Conservation (phyloP, 2,113 vertebrate genomes). For the Nothoprocta pentlandii region DNA sequence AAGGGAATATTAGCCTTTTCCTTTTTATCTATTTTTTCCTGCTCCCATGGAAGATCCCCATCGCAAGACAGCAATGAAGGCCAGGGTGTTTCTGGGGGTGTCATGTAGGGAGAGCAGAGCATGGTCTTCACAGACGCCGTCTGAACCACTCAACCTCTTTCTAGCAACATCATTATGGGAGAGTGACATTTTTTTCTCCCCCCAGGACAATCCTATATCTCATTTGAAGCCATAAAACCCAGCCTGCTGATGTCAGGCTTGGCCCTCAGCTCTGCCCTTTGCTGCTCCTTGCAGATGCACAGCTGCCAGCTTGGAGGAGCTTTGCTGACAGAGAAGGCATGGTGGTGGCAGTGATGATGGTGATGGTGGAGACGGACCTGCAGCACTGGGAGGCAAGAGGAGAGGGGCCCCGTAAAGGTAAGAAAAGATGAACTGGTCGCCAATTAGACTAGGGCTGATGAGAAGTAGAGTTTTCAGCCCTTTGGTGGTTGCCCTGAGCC, state of each 20-base stretch:
- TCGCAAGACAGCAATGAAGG: fast-evolving
- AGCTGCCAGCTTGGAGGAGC: not conserved
- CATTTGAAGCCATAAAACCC: not conserved
- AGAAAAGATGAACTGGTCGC: fast-evolving
- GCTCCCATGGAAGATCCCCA: not conserved
- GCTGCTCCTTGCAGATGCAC: not conserved
- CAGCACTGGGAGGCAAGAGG: not conserved
- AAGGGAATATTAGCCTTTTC: not conserved
- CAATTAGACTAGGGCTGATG: not conserved
- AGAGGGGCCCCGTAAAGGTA: not conserved
- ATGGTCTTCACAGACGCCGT: not conserved
- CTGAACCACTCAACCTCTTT: not conserved
- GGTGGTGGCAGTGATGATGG: fast-evolving
- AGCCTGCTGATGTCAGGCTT: not conserved
- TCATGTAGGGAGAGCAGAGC: not conserved
- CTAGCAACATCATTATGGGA: not conserved
- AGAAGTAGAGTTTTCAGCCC: not conserved
- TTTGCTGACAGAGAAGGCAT: not conserved
- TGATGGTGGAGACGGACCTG: not conserved
- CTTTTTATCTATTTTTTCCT: not conserved
- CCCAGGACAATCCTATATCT: not conserved
- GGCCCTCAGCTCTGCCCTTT: not conserved
- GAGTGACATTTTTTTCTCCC: not conserved
- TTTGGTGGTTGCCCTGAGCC: fast-evolving
- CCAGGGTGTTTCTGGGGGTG: not conserved